Percentiles rank a stretch among this genome's conserved stretches.
These are phyloP conservation scores for Atherinomorus stipes DNA, from an alignment of 2,113 vertebrate species.

Conservation along the genomic window DNA sequence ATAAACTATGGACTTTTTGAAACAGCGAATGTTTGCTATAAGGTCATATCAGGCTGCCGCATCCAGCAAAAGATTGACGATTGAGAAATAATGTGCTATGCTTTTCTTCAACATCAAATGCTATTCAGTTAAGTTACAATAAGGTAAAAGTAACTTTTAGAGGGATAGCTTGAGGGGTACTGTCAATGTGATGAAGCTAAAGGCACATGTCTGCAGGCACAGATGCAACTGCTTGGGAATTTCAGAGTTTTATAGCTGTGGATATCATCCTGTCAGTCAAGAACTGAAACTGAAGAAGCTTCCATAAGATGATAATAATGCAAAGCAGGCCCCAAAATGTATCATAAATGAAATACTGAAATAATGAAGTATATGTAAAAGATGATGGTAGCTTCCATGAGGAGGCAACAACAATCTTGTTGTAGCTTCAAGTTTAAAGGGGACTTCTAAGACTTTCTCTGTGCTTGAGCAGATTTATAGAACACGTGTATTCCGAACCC, in stretches of 20 bases:
- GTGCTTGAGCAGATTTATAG: too few species aligned
- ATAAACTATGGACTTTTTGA: conserved; percentile 77
- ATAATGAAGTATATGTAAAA: not conserved
- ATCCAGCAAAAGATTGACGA: conserved; percentile 49
- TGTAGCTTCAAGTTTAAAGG: too few species aligned
- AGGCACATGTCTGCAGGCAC: conserved; percentile 4
- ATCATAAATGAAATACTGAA: not conserved
- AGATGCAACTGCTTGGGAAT: not conserved
- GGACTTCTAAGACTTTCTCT: too few species aligned
- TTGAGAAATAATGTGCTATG: conserved; percentile 42
- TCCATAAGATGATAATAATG: not conserved
- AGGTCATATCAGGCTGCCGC: conserved; percentile 68
- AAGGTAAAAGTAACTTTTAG: conserved; percentile 39
- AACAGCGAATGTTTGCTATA: conserved; percentile 70
- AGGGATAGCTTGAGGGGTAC: conserved; percentile 40
- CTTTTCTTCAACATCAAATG: conserved; percentile 40
- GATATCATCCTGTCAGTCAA: not conserved
- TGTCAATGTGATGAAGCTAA: conserved; percentile 20
- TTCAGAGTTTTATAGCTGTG: not conserved
- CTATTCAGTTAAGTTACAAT: conserved; percentile 42
- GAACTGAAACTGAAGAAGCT: not conserved
- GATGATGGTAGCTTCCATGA: too few species aligned
- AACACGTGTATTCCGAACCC: too few species aligned
- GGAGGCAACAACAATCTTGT: too few species aligned
- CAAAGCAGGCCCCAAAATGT: too few species aligned